A percentile compares a stretch with the other conserved stretches of the same genome.
Evolutionary conservation across 2,888 invertebrate genomes (phyloP).

Genomic region (Odontocerum albicorne): DNA sequence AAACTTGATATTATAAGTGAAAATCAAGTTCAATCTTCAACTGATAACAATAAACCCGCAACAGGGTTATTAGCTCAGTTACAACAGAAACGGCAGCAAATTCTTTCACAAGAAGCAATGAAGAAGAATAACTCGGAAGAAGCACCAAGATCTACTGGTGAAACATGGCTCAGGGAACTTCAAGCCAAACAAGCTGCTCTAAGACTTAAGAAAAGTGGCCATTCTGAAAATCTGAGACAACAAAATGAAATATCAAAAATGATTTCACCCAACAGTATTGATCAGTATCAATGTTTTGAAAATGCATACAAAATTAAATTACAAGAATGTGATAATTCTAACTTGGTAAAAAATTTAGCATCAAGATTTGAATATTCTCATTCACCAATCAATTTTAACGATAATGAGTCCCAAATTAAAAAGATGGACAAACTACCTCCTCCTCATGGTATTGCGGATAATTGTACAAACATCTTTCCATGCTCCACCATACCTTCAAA

Average conservation of each 20-base stretch:
- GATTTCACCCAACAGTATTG: conserved; percentile 15
- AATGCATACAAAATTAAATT: too few relatives aligned
- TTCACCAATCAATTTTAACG: conserved; percentile 35
- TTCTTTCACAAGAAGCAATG: conserved; percentile 53
- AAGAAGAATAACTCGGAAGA: conserved; percentile 45
- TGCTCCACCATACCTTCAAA: conserved; percentile 10
- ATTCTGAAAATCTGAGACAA: conserved; percentile 42
- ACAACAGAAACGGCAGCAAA: conserved; percentile 65
- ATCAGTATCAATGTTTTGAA: conserved; percentile 7
- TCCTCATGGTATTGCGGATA: background rate
- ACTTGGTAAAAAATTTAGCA: conserved; percentile 63
- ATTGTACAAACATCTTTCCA: background rate
- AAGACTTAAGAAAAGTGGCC: conserved; percentile 49
- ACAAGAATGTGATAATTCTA: conserved; percentile 31
- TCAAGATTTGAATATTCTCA: conserved; percentile 74
- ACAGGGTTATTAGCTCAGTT: conserved; percentile 62
- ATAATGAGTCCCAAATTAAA: conserved; percentile 1
- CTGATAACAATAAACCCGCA: conserved; percentile 41
- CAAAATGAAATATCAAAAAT: conserved; percentile 28
- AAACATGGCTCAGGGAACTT: conserved; percentile 75
- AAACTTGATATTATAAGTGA: conserved; percentile 35
- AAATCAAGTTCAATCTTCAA: background rate
- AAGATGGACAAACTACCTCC: background rate
- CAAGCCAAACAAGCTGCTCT: conserved; percentile 74
- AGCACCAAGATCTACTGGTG: conserved; percentile 47